phyloP scores from a whole-genome alignment of 1,140 invertebrate species.

The Neodiprion pinetum region DNA sequence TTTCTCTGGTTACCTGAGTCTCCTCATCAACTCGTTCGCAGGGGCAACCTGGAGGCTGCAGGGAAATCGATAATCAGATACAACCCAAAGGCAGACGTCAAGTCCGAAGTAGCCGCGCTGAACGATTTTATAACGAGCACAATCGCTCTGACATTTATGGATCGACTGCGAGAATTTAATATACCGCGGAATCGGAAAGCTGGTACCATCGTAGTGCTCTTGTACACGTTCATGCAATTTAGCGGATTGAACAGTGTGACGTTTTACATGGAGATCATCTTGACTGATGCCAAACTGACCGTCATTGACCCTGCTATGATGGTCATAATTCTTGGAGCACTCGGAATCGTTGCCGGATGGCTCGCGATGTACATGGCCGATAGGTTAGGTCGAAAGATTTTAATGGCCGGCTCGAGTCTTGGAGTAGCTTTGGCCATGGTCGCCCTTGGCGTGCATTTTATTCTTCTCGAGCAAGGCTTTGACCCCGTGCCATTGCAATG shows the following conservation, averaged over 20 bases:
- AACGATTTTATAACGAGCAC: constrained; percentile 37
- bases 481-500: constrained; percentile 57
- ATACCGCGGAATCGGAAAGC: constrained; percentile 64
- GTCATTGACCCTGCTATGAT: constrained; percentile 58
- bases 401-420: constrained; percentile 69
- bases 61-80: constrained; percentile 50
- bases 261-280: constrained; percentile 78
- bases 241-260: constrained; percentile 79
- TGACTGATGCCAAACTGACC: constrained; percentile 66
- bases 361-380: constrained; percentile 73
- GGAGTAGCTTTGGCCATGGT: constrained; percentile 64
- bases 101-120: constrained; percentile 36
- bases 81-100: constrained; percentile 34
- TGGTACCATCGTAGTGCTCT: constrained; percentile 67
- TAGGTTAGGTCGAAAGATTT: constrained; percentile 71
- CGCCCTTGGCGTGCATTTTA: constrained; percentile 69
- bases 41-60: constrained; percentile 65
- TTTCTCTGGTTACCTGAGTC: constrained; percentile 77
- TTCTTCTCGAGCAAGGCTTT: constrained; percentile 60
- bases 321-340: constrained; percentile 71
- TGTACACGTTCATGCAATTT: constrained; percentile 79
- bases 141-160: constrained; percentile 13
- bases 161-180: constrained; percentile 29
- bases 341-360: constrained; percentile 70
- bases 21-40: constrained; percentile 71